A percentile compares a stretch with the other conserved stretches of the same genome.
These are phyloP conservation scores for Pelodytes ibericus DNA, from an alignment of 2,797 vertebrate species.

Conservation along the genomic window DNA sequence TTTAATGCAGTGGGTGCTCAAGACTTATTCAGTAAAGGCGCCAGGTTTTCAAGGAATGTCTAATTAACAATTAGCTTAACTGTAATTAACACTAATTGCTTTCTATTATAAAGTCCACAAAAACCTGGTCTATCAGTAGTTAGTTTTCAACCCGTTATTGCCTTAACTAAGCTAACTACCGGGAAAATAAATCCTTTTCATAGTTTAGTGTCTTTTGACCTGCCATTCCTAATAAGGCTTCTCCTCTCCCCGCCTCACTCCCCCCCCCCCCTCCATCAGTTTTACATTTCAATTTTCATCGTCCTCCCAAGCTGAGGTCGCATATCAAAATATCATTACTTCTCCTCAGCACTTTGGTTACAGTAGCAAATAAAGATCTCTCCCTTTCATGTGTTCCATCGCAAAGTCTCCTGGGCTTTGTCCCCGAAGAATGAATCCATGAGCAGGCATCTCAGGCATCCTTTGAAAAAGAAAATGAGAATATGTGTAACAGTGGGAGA, in stretches of 20 bases:
- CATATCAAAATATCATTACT: not conserved
- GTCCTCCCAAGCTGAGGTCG: not conserved
- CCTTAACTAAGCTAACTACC: not conserved
- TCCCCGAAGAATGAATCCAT: slow-evolving; percentile 21
- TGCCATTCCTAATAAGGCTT: slow-evolving; percentile 20
- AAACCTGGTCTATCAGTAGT: not conserved
- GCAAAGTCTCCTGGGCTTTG: slow-evolving; percentile 1
- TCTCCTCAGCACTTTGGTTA: slow-evolving; percentile 12
- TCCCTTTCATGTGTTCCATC: slow-evolving; percentile 8
- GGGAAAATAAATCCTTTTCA: not conserved
- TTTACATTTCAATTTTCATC: slow-evolving; percentile 51
- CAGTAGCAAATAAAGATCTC: slow-evolving; percentile 28
- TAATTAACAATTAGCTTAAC: slow-evolving; percentile 10
- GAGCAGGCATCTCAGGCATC: slow-evolving; percentile 19
- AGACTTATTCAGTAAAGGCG: not conserved
- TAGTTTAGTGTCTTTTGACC: slow-evolving; percentile 4
- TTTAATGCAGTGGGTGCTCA: not conserved
- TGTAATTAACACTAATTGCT: not conserved
- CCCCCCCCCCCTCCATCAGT: slow-evolving; percentile 15
- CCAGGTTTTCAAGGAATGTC: slow-evolving; percentile 5
- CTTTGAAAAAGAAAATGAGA: not conserved
- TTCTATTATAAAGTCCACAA: not conserved
- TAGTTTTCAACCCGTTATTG: not conserved
- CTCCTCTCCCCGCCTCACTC: not conserved
- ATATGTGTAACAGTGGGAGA: slow-evolving; percentile 12